A percentile compares a stretch with the other conserved stretches of the same genome.
Conservation (phyloP, 1,140 invertebrate genomes). For the Microplitis mediator region DNA sequence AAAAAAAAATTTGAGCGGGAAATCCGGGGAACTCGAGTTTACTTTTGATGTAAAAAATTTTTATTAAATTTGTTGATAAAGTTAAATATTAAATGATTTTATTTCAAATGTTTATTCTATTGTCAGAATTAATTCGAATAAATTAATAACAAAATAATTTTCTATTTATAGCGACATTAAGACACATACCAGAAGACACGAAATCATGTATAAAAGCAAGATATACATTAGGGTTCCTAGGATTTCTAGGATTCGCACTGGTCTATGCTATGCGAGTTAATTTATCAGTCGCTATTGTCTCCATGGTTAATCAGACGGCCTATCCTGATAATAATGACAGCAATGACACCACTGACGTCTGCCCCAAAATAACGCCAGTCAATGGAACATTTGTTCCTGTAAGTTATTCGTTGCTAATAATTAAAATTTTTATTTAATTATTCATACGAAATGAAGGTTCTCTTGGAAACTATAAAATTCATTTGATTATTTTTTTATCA, state of each 20-base stretch:
- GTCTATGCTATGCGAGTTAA: slow-evolving; percentile 93
- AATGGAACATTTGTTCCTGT: slow-evolving; percentile 68
- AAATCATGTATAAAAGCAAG: slow-evolving; percentile 73
- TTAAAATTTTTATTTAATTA: background rate
- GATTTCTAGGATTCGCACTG: slow-evolving; percentile 79
- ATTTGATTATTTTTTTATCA: background rate
- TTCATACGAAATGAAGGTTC: background rate
- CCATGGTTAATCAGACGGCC: slow-evolving; percentile 85
- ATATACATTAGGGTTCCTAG: slow-evolving; percentile 78
- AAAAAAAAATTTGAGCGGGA: too few relatives aligned
- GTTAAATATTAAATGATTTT: too few relatives aligned
- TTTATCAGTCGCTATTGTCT: slow-evolving; percentile 90
- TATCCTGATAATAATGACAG: slow-evolving; percentile 64
- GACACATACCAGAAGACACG: slow-evolving; percentile 61
- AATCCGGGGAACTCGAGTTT: too few relatives aligned
- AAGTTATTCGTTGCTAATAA: slow-evolving; percentile 42
- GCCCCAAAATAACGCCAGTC: slow-evolving; percentile 58
- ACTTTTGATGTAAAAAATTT: too few relatives aligned
- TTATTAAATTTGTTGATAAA: too few relatives aligned
- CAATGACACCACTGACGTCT: slow-evolving; percentile 65
- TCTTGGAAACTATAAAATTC: background rate
- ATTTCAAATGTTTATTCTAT: too few relatives aligned
- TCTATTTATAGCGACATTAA: slow-evolving; percentile 1
- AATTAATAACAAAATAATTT: background rate
- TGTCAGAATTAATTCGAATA: background rate